Evolutionary conservation across 2,888 invertebrate species (phyloP).

Genomic region (Gisinianus flammeolus): DNA sequence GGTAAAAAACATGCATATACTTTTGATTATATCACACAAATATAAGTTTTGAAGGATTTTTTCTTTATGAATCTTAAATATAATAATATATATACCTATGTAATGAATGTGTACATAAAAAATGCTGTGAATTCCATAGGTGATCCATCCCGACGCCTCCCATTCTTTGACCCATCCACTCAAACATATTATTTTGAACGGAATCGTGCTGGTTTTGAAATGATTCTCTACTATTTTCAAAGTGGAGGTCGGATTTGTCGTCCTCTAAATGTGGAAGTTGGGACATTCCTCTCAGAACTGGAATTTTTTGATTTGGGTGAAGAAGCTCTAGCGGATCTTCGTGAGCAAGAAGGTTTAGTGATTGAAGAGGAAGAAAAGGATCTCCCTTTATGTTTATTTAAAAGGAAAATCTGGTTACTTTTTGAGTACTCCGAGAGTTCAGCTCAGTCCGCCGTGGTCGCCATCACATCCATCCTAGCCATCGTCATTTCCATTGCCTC

Average conservation of each 20-base stretch:
- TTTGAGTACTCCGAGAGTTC: slow-evolving; percentile 53
- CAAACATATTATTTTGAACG: slow-evolving; percentile 52
- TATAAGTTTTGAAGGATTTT: neutral
- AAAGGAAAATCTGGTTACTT: slow-evolving; percentile 53
- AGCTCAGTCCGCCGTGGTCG: slow-evolving; percentile 45
- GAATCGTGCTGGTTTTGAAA: slow-evolving; percentile 48
- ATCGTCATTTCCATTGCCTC: slow-evolving; percentile 47
- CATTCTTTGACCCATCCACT: slow-evolving; percentile 41
- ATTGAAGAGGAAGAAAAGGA: slow-evolving; percentile 27
- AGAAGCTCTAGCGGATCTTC: slow-evolving; percentile 26
- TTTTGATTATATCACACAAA: neutral
- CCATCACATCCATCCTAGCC: slow-evolving; percentile 45
- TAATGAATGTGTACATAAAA: too few species aligned
- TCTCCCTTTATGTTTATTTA: slow-evolving; percentile 45
- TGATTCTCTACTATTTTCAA: slow-evolving; percentile 53
- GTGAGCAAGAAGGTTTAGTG: slow-evolving; percentile 43
- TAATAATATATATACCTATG: too few species aligned
- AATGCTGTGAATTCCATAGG: too few species aligned
- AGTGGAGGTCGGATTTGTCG: slow-evolving; percentile 39
- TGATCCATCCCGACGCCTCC: slow-evolving; percentile 7
- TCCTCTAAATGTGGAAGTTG: slow-evolving; percentile 35
- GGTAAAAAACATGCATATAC: slow-evolving; percentile 3
- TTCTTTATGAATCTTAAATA: too few species aligned
- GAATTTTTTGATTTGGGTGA: slow-evolving; percentile 52
- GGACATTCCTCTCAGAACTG: slow-evolving; percentile 49